These are phyloP conservation scores for Harmothoe impar DNA, from an alignment of 2,888 invertebrate genomes.

Conservation along the genomic window DNA sequence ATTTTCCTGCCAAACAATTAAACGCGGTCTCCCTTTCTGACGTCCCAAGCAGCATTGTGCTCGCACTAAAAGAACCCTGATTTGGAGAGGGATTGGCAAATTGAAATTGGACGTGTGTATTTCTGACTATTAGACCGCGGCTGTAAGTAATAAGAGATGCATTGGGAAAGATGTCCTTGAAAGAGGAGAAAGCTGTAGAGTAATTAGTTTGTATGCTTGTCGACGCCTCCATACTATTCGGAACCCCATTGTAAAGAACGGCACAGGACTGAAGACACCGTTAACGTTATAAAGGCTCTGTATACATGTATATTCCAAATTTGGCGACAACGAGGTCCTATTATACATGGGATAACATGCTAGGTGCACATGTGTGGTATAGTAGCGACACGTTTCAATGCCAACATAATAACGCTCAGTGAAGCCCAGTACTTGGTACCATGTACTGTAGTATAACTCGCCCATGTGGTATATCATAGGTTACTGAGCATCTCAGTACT, in stretches of 20 bases:
- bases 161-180: neutral
- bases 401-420: no score
- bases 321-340: no score
- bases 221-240: neutral
- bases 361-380: no score
- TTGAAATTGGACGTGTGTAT: conserved; percentile 19
- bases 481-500: no score
- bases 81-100: neutral
- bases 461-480: no score
- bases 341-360: no score
- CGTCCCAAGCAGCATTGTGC: neutral
- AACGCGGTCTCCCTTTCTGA: neutral
- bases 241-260: neutral
- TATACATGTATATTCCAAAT: no score
- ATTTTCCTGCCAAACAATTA: conserved; percentile 20
- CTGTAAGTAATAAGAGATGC: neutral
- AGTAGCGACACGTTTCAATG: no score
- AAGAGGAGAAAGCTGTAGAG: neutral
- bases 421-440: no score
- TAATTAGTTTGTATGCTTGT: neutral
- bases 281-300: no score
- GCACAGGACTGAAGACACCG: no score
- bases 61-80: neutral
- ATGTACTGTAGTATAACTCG: no score
- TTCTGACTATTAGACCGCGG: neutral